These are phyloP conservation scores for Passer domesticus DNA, from an alignment of 2,113 vertebrate species.

Conservation along the genomic window DNA sequence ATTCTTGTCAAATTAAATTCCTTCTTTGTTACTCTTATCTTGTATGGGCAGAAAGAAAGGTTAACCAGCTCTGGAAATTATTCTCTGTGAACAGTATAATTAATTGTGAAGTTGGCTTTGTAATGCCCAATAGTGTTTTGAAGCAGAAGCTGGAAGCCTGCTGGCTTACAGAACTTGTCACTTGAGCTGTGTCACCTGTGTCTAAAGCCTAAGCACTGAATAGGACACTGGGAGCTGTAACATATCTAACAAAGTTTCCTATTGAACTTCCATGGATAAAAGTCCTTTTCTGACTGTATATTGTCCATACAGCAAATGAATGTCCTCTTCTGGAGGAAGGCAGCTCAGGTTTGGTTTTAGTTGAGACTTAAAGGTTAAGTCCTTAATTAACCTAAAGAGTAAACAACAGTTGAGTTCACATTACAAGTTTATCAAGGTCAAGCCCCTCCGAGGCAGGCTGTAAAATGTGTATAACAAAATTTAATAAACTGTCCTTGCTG, in stretches of 20 bases:
- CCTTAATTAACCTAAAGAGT: conserved; percentile 24
- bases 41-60: background rate
- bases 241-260: background rate
- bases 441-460: background rate
- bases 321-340: background rate
- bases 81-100: background rate
- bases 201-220: background rate
- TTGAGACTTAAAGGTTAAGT: background rate
- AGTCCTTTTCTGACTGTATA: background rate
- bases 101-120: background rate
- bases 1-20: conserved; percentile 56
- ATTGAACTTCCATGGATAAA: background rate
- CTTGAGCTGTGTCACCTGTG: background rate
- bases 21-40: background rate
- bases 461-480: conserved; percentile 13
- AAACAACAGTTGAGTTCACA: background rate
- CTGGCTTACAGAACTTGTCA: background rate
- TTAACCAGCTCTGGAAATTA: background rate
- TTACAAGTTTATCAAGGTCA: conserved; percentile 12
- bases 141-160: background rate
- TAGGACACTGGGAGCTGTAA: background rate
- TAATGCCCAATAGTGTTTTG: background rate
- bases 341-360: background rate
- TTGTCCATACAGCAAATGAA: background rate
- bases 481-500: background rate